Conservation (phyloP, 2,888 invertebrate genomes). For the Drosophila mettleri region DNA sequence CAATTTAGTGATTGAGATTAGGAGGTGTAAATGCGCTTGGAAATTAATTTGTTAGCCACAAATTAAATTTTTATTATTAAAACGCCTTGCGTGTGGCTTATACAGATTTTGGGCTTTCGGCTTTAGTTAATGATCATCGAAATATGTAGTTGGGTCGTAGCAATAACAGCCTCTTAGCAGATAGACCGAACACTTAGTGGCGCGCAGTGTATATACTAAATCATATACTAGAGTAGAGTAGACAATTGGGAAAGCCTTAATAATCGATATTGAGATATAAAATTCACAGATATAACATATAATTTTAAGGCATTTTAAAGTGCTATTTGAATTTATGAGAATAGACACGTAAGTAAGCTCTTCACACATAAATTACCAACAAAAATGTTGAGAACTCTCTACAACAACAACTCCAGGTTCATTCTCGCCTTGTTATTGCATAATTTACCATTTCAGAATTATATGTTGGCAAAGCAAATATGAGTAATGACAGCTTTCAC, state of each 20-base stretch:
- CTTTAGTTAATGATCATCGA: constrained; percentile 12
- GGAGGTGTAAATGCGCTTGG: constrained; percentile 81
- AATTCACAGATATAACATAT: background rate
- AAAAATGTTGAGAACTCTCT: no score
- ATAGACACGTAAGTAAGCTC: no score
- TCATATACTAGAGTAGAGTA: background rate
- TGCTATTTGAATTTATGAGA: background rate
- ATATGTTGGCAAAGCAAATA: no score
- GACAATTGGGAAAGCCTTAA: background rate
- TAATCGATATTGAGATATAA: background rate
- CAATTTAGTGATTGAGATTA: constrained; percentile 79
- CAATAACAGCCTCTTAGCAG: constrained; percentile 7
- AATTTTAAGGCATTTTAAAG: no score
- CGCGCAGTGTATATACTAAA: background rate
- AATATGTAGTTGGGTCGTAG: background rate
- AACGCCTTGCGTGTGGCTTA: constrained; percentile 71
- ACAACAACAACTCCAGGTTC: no score
- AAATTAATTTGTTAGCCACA: constrained; percentile 80
- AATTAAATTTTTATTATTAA: constrained; percentile 80
- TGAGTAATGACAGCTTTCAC: no score
- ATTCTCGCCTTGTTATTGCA: no score
- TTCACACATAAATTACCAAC: no score
- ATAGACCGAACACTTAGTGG: background rate
- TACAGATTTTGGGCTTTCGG: constrained; percentile 26
- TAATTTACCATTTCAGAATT: no score